Percentiles rank a stretch among this genome's conserved stretches.
Conservation (phyloP, 1,140 invertebrate genomes). For the Rhizoglyphus robini region DNA sequence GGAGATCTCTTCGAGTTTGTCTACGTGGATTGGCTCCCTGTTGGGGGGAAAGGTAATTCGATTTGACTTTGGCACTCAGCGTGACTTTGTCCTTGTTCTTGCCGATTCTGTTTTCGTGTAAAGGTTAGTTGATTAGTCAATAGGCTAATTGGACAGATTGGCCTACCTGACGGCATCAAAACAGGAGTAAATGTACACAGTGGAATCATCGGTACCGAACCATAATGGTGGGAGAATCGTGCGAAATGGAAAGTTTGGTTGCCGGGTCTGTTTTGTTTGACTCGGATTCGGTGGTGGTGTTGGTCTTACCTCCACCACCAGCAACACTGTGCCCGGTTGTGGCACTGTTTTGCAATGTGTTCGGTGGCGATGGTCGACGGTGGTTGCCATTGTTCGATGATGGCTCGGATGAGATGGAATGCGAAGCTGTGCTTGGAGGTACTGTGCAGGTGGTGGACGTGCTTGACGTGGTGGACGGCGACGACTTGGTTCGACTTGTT, state of each 20-base stretch:
- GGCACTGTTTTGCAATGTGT: no score
- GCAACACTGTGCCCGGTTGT: no score
- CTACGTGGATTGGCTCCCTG: neutral
- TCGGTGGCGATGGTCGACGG: neutral
- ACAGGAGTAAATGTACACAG: conserved; percentile 14
- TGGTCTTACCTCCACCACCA: neutral
- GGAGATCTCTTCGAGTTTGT: no score
- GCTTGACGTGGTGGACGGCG: neutral
- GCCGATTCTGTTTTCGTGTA: conserved; percentile 92
- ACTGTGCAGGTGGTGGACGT: no score
- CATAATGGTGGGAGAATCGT: conserved; percentile 74
- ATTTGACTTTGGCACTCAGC: conserved; percentile 67
- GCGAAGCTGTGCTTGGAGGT: neutral
- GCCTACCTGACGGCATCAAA: neutral
- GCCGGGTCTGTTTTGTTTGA: neutral
- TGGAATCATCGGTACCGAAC: conserved; percentile 82
- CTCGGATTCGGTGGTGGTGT: neutral
- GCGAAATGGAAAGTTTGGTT: neutral
- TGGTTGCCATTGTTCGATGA: neutral
- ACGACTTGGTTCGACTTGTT: neutral
- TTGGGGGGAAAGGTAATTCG: conserved; percentile 12
- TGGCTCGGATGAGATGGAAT: neutral
- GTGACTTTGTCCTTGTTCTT: conserved; percentile 85
- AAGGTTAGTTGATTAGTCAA: conserved; percentile 23
- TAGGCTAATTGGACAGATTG: neutral